These are phyloP conservation scores for Caenorhabditis sp. DNA, from an alignment of 2,888 invertebrate genomes.

Conservation along the genomic window DNA sequence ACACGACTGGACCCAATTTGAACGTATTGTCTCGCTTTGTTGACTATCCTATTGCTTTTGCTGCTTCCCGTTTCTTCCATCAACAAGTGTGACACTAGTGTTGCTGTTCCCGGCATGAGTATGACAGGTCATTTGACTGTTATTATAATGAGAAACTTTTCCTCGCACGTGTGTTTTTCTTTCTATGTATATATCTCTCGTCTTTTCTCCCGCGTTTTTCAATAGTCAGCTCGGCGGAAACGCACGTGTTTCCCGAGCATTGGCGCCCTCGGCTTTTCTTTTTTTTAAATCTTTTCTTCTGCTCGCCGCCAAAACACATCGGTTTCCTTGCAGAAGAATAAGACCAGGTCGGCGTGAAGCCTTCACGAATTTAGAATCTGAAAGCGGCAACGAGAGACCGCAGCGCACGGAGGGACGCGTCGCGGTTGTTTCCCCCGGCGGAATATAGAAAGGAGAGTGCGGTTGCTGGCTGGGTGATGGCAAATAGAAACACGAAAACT, in stretches of 20 bases:
- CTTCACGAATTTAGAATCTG: slow-evolving; percentile 8
- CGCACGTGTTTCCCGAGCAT: slow-evolving; percentile 19
- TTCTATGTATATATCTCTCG: slow-evolving; percentile 3
- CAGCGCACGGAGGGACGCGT: slow-evolving; percentile 32
- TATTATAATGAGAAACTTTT: no score
- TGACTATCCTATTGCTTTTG: no score
- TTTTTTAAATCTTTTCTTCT: neutral
- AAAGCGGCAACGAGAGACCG: slow-evolving; percentile 5
- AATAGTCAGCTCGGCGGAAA: slow-evolving; percentile 24
- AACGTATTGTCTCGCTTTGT: no score
- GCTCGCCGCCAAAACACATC: neutral
- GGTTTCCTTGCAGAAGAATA: neutral
- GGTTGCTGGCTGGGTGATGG: slow-evolving; percentile 49
- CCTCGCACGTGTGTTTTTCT: slow-evolving; percentile 1
- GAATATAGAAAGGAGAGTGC: slow-evolving; percentile 39
- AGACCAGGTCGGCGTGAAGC: neutral
- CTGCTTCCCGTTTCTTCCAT: no score
- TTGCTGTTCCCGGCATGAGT: no score
- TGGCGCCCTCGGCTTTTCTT: neutral
- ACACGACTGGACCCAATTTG: neutral
- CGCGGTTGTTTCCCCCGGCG: slow-evolving; percentile 40
- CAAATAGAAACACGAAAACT: slow-evolving; percentile 59
- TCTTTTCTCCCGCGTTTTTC: slow-evolving; percentile 36
- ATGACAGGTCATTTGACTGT: no score
- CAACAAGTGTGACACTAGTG: no score